Evolutionary conservation across 1,140 invertebrate genomes (phyloP).

Genomic region (Drosophila suzukii): DNA sequence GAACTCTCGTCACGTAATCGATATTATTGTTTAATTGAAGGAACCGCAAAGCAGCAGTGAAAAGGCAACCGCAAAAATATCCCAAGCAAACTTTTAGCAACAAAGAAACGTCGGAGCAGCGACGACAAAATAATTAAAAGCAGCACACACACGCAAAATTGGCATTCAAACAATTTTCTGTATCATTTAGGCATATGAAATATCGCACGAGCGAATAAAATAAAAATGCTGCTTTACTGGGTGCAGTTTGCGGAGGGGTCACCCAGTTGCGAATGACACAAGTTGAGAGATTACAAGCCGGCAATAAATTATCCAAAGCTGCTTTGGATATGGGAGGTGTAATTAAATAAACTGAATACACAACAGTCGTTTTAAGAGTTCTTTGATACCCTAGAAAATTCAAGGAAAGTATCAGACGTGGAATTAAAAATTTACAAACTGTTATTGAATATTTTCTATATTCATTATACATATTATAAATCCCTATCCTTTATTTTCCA

Average conservation of each 20-base stretch:
- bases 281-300: slow-evolving; percentile 9
- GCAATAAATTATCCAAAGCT: slow-evolving; percentile 20
- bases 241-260: slow-evolving; percentile 17
- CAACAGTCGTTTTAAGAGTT: not conserved
- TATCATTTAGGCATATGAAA: slow-evolving; percentile 38
- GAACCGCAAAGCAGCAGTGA: slow-evolving; percentile 16
- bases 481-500: not conserved
- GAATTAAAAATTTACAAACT: no score
- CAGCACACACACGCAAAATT: slow-evolving; percentile 28
- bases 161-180: slow-evolving; percentile 60
- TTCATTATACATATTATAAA: no score
- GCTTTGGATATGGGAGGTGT: slow-evolving; percentile 9
- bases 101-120: slow-evolving; percentile 23
- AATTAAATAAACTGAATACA: slow-evolving; percentile 2
- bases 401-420: fast-evolving
- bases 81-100: slow-evolving; percentile 13
- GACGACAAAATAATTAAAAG: slow-evolving; percentile 43
- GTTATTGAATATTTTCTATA: no score
- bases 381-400: not conserved
- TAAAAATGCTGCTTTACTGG: slow-evolving; percentile 7
- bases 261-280: slow-evolving; percentile 20
- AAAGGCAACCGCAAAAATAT: slow-evolving; percentile 7
- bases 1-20: slow-evolving; percentile 51
- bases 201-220: slow-evolving; percentile 31
- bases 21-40: slow-evolving; percentile 54